phyloP scores from a whole-genome alignment of 2,888 invertebrate genomes.

The Linnaemya tessellans region DNA sequence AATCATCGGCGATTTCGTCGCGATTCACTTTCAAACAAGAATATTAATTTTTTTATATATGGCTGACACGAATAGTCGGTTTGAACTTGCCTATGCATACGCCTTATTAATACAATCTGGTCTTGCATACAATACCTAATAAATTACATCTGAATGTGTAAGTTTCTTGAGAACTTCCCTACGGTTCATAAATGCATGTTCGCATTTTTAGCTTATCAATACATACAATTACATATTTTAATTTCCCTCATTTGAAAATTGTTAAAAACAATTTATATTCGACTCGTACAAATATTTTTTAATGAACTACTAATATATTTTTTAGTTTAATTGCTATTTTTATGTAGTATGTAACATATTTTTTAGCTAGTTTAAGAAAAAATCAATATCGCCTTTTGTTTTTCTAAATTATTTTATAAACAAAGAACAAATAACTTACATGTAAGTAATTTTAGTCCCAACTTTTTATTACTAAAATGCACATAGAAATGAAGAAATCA shows the following conservation, averaged over 20 bases:
- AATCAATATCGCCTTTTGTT: slow-evolving; percentile 11
- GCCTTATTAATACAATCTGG: too few relatives aligned
- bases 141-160: neutral
- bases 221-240: slow-evolving; percentile 15
- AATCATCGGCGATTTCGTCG: too few relatives aligned
- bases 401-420: slow-evolving; percentile 29
- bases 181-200: slow-evolving; percentile 37
- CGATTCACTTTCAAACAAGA: too few relatives aligned
- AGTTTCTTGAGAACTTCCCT: neutral
- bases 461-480: slow-evolving; percentile 37
- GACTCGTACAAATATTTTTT: slow-evolving; percentile 70
- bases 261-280: slow-evolving; percentile 46
- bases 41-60: too few relatives aligned
- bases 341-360: slow-evolving; percentile 6
- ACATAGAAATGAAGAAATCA: slow-evolving; percentile 12
- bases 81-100: too few relatives aligned
- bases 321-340: slow-evolving; percentile 13
- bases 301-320: slow-evolving; percentile 36
- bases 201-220: slow-evolving; percentile 52
- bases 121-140: slow-evolving; percentile 5
- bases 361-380: slow-evolving; percentile 19
- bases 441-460: slow-evolving; percentile 38
- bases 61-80: too few relatives aligned
- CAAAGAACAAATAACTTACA: slow-evolving; percentile 23
- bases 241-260: slow-evolving; percentile 30